These are phyloP conservation scores for Acanthurus tractus DNA, from an alignment of 2,797 vertebrate genomes.

Conservation along the genomic window DNA sequence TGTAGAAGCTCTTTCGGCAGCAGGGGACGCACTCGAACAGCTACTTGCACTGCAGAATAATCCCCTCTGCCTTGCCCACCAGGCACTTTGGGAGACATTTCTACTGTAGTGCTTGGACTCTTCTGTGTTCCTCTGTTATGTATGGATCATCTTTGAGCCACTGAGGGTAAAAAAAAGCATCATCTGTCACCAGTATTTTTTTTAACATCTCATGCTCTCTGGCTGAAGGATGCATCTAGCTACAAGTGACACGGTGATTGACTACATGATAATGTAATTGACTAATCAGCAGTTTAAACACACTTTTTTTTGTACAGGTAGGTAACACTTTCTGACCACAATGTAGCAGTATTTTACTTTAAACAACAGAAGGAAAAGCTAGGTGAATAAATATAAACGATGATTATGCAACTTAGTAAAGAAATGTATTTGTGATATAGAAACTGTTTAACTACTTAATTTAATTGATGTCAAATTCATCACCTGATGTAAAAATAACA, in stretches of 20 bases:
- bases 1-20: constrained; percentile 93
- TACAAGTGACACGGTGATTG: background rate
- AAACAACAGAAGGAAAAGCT: background rate
- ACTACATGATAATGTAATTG: background rate
- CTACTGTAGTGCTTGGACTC: constrained; percentile 39
- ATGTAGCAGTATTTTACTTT: background rate
- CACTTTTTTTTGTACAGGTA: background rate
- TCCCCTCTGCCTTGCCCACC: constrained; percentile 81
- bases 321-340: background rate
- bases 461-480: no score
- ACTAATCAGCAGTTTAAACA: background rate
- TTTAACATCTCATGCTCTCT: background rate
- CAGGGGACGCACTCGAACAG: constrained; percentile 91
- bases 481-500: no score
- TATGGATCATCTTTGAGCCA: constrained; percentile 64
- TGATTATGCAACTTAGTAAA: background rate
- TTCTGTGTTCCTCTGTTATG: constrained; percentile 44
- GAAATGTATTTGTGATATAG: background rate
- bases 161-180: constrained; percentile 45
- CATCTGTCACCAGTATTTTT: background rate
- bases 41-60: constrained; percentile 90
- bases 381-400: background rate
- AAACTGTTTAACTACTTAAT: background rate
- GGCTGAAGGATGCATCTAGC: background rate
- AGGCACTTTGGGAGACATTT: constrained; percentile 87